Percentiles rank a stretch among this genome's conserved stretches.
phyloP scores from a whole-genome alignment of 64 coral and sea anemone species.

The Pocillopora verrucosa region DNA sequence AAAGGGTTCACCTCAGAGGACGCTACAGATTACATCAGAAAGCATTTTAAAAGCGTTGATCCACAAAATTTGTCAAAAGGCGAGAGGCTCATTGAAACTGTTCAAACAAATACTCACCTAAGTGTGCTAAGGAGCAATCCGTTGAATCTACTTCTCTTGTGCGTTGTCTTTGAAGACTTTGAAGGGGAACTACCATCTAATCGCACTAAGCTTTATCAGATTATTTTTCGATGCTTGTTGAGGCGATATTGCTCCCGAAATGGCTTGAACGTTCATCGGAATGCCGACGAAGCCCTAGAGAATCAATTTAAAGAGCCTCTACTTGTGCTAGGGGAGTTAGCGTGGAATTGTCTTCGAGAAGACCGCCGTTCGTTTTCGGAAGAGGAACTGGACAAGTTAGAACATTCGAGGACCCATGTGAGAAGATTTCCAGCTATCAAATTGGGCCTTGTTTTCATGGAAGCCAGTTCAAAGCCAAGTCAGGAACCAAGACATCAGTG shows the following conservation, averaged over 20 bases:
- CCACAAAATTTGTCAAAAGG: too few relatives aligned
- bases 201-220: conserved; percentile 1
- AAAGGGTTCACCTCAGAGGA: conserved; percentile 5
- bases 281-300: not conserved
- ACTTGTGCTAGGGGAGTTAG: conserved; percentile 18
- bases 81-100: too few relatives aligned
- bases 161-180: conserved; percentile 7
- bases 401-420: not conserved
- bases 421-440: not conserved
- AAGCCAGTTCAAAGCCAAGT: not conserved
- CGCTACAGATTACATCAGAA: not conserved
- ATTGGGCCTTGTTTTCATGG: conserved; percentile 22
- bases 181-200: conserved; percentile 15
- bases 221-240: conserved; percentile 5
- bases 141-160: too few relatives aligned
- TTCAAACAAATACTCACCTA: too few relatives aligned
- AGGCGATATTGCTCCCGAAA: not conserved
- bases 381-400: not conserved
- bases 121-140: too few relatives aligned
- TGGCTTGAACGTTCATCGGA: not conserved
- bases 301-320: not conserved
- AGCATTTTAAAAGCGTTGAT: not conserved
- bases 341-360: not conserved
- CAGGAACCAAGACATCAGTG: not conserved
- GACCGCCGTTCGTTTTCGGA: conserved; percentile 13